These are phyloP conservation scores for Sprattus sprattus DNA, from an alignment of 2,113 vertebrate species.

Conservation along the genomic window DNA sequence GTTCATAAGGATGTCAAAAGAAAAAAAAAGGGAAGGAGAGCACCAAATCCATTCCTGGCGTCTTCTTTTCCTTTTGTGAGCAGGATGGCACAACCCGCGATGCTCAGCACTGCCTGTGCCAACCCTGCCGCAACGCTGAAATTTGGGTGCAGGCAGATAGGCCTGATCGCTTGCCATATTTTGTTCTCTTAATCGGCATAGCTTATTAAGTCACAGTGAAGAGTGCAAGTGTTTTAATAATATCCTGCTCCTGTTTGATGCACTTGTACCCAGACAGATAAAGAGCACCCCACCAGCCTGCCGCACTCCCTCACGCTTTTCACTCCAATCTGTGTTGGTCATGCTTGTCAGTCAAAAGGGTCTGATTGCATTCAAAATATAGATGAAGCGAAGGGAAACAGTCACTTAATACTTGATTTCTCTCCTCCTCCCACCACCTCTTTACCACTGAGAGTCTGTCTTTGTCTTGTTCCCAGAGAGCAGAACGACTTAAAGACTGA, in stretches of 20 bases:
- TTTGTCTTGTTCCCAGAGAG: conserved; percentile 56
- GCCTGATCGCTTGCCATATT: conserved; percentile 64
- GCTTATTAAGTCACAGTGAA: conserved; percentile 73
- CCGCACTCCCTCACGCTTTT: conserved; percentile 63
- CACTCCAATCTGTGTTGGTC: conserved; percentile 70
- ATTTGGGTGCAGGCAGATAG: conserved; percentile 59
- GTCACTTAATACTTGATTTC: conserved; percentile 59
- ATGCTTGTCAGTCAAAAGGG: conserved; percentile 67
- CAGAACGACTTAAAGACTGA: conserved; percentile 55
- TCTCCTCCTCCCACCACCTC: conserved; percentile 45
- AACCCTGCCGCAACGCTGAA: conserved; percentile 56
- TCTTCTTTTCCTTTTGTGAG: conserved; percentile 32
- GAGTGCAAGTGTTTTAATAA: conserved; percentile 68
- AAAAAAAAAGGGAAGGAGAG: not conserved
- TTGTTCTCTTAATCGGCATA: conserved; percentile 70
- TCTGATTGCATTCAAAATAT: conserved; percentile 67
- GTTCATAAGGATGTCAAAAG: conserved; percentile 1
- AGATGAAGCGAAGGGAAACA: conserved; percentile 61
- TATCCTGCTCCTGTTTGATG: conserved; percentile 64
- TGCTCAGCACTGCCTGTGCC: conserved; percentile 42
- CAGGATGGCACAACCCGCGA: conserved; percentile 18
- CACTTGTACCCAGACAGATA: conserved; percentile 67
- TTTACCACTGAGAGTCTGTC: conserved; percentile 39
- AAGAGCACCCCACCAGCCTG: conserved; percentile 46
- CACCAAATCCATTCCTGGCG: conserved; percentile 34